Conservation (phyloP, 2,888 invertebrate species). For the Sabatieria punctata region DNA sequence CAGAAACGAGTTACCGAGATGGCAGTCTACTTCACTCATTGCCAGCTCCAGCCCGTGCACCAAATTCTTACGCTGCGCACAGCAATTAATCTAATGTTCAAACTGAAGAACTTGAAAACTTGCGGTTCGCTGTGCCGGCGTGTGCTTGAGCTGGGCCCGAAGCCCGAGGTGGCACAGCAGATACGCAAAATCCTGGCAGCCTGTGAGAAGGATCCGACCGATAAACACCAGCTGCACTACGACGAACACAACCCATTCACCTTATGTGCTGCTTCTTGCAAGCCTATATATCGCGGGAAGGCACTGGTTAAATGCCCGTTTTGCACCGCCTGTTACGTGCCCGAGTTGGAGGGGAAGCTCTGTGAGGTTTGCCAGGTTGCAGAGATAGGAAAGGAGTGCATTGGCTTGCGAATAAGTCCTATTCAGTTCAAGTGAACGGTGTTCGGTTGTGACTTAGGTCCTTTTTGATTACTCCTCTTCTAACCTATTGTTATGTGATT, state of each 20-base stretch:
- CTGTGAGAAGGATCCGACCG: slow-evolving; percentile 22
- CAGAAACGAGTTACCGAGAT: slow-evolving; percentile 77
- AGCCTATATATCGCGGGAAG: slow-evolving; percentile 61
- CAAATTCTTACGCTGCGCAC: slow-evolving; percentile 74
- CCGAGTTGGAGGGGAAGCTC: slow-evolving; percentile 63
- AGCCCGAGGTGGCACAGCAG: slow-evolving; percentile 78
- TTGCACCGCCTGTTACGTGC: slow-evolving; percentile 68
- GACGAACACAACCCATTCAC: slow-evolving; percentile 96
- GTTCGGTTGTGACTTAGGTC: too few relatives aligned
- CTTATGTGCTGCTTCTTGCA: slow-evolving; percentile 74
- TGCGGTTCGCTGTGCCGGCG: slow-evolving; percentile 83
- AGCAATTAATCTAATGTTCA: slow-evolving; percentile 90
- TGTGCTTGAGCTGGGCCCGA: slow-evolving; percentile 76
- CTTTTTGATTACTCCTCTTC: too few relatives aligned
- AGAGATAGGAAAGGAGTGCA: slow-evolving; percentile 71
- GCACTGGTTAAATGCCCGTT: slow-evolving; percentile 66
- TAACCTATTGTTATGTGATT: too few relatives aligned
- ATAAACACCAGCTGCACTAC: slow-evolving; percentile 49
- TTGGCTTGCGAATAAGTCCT: slow-evolving; percentile 69
- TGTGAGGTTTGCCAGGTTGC: slow-evolving; percentile 54
- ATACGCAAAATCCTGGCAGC: slow-evolving; percentile 53
- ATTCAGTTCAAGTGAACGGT: slow-evolving; percentile 41
- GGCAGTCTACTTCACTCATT: slow-evolving; percentile 96
- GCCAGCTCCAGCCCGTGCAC: slow-evolving; percentile 86
- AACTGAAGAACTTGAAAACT: slow-evolving; percentile 83